Evolutionary conservation across 2,797 vertebrate genomes (phyloP).

Genomic region (Aselliscus stoliczkanus): DNA sequence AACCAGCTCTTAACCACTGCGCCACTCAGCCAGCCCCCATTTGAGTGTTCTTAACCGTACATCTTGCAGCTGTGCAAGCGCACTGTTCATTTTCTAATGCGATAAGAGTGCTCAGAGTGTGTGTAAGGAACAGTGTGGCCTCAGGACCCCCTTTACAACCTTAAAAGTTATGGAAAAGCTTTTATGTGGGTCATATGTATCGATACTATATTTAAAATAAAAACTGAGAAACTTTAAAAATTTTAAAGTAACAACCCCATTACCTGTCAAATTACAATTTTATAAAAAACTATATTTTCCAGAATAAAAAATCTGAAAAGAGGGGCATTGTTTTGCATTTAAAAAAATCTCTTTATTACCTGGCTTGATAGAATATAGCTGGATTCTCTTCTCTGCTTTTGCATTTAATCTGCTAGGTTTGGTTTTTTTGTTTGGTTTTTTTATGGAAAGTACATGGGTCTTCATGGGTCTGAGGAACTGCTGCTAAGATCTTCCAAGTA

Average conservation of each 20-base stretch:
- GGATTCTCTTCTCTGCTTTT: neutral
- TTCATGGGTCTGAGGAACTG: neutral
- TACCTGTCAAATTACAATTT: neutral
- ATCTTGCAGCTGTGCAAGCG: neutral
- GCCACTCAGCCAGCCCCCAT: too few relatives aligned
- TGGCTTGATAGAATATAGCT: neutral
- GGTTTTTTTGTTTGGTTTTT: too few relatives aligned
- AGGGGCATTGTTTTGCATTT: neutral
- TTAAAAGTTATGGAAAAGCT: neutral
- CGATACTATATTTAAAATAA: neutral
- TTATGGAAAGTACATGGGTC: neutral
- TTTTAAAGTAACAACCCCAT: neutral
- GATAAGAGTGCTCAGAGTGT: neutral
- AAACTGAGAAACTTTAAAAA: neutral
- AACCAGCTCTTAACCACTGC: too few relatives aligned
- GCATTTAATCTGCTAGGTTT: neutral
- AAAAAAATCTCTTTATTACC: neutral
- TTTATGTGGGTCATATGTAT: neutral
- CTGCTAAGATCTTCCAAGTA: neutral
- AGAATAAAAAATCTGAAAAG: slow-evolving; percentile 3
- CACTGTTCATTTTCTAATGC: neutral
- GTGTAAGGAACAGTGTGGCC: neutral
- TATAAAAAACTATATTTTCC: neutral
- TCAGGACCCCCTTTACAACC: neutral
- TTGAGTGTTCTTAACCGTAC: neutral